Conservation (phyloP, 1,140 invertebrate species). For the Phymorhynchus buccinoides region DNA sequence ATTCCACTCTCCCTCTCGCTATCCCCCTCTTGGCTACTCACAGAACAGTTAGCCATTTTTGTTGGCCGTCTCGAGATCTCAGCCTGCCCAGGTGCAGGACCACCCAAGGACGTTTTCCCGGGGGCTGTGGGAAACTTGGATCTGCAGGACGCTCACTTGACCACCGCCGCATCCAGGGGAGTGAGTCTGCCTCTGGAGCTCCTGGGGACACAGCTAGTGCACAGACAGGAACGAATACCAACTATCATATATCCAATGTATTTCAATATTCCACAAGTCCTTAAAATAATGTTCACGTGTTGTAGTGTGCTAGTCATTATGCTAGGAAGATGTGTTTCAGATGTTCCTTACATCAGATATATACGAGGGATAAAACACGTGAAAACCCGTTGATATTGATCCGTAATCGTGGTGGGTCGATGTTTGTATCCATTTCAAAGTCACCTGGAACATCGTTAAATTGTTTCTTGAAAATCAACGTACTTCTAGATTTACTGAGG, state of each 20-base stretch:
- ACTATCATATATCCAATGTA: not conserved
- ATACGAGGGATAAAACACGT: too few relatives aligned
- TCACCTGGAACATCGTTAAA: too few relatives aligned
- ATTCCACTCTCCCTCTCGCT: too few relatives aligned
- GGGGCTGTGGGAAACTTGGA: constrained; percentile 92
- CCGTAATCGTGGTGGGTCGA: too few relatives aligned
- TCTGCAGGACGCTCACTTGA: constrained; percentile 97
- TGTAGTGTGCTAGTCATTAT: not conserved
- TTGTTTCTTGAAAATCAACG: too few relatives aligned
- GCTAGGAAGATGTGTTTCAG: not conserved
- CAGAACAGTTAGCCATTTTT: constrained; percentile 85
- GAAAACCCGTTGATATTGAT: too few relatives aligned
- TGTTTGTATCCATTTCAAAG: too few relatives aligned
- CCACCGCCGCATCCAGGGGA: constrained; percentile 96
- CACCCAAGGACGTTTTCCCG: constrained; percentile 94
- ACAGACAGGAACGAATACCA: not conserved
- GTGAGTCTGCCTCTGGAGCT: constrained; percentile 98
- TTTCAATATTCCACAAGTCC: not conserved
- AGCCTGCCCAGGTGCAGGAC: constrained; percentile 95
- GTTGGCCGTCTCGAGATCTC: constrained; percentile 97
- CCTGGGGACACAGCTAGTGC: too few relatives aligned
- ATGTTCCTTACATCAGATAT: too few relatives aligned
- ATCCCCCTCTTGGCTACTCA: constrained; percentile 63
- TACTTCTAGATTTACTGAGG: too few relatives aligned
- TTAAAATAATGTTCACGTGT: not conserved